Evolutionary conservation across 2,797 vertebrate genomes (phyloP).

Genomic region (Tapirus indicus): DNA sequence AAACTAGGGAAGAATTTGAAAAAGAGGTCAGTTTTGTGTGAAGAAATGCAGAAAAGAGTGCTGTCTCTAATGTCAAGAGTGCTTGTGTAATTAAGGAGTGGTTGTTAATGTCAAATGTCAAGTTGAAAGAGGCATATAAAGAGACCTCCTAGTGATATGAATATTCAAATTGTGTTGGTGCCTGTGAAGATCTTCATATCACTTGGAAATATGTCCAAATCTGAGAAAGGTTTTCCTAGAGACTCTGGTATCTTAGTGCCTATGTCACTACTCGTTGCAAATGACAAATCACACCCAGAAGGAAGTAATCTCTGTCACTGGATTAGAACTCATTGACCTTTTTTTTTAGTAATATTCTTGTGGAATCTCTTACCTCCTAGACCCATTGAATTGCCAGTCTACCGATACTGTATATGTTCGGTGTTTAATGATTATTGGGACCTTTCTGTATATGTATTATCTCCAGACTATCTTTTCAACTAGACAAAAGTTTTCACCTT

Average conservation of each 20-base stretch:
- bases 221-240: background rate
- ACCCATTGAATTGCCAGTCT: background rate
- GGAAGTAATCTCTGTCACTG: background rate
- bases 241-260: background rate
- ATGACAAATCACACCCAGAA: background rate
- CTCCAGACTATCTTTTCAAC: background rate
- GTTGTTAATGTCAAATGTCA: background rate
- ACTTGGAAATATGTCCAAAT: background rate
- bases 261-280: background rate
- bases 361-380: background rate
- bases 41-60: background rate
- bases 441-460: background rate
- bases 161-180: background rate
- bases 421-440: too few relatives aligned
- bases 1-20: background rate
- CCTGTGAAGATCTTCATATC: background rate
- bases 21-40: background rate
- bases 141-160: background rate
- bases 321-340: background rate
- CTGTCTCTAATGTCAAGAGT: background rate
- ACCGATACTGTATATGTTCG: background rate
- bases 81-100: background rate
- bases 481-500: background rate
- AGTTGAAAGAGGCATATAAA: background rate
- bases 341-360: background rate